Conservation (phyloP, 1,140 invertebrate species). For the Neodiprion lecontei region DNA sequence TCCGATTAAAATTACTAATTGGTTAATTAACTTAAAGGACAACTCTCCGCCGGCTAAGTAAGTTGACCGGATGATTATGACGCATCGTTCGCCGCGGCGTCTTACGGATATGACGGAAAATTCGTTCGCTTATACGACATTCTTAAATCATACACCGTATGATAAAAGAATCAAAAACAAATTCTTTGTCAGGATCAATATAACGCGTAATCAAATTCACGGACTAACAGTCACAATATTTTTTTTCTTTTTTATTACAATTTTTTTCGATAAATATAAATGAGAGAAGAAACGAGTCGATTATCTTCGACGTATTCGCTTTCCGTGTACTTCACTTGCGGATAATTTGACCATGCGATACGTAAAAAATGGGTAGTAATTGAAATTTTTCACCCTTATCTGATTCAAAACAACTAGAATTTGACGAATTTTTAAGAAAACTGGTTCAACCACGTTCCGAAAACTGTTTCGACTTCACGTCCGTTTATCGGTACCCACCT, state of each 20-base stretch:
- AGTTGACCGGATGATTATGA: constrained; percentile 64
- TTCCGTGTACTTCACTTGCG: too few relatives aligned
- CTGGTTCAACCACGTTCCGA: too few relatives aligned
- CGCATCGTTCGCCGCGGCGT: constrained; percentile 46
- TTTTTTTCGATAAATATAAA: not conserved
- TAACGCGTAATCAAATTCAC: not conserved
- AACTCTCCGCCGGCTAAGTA: constrained; percentile 42
- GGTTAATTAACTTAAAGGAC: constrained; percentile 61
- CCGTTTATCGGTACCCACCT: too few relatives aligned
- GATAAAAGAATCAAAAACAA: not conserved
- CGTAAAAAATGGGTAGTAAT: too few relatives aligned
- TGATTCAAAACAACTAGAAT: too few relatives aligned
- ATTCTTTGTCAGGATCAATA: not conserved
- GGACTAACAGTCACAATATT: not conserved
- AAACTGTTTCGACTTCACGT: too few relatives aligned
- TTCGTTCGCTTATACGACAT: not conserved
- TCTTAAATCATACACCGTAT: too few relatives aligned
- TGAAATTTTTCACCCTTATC: too few relatives aligned
- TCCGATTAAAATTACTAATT: constrained; percentile 66
- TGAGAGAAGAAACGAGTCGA: too few relatives aligned
- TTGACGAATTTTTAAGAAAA: too few relatives aligned
- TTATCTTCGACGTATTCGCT: too few relatives aligned
- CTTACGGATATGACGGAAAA: not conserved
- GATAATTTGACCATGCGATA: too few relatives aligned
- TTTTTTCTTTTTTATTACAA: not conserved